Base-by-base conservation (phyloP, 2,797 vertebrate genomes). In the Sebastes hopkinsi region DNA sequence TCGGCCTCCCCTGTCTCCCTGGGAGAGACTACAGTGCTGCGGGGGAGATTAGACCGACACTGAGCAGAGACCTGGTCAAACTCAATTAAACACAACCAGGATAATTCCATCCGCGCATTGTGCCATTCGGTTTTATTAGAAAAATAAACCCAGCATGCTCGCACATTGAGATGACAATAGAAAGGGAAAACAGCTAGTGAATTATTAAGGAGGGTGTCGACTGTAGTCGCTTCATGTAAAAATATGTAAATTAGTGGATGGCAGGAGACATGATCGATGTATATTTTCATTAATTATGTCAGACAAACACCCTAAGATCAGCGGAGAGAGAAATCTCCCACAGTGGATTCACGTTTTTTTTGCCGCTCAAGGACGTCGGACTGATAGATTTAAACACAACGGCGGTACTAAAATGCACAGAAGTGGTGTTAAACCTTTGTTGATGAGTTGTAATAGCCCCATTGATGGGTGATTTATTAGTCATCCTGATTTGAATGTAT, bases 51-150 rank as follows among this genome's bases (percentile, higher is more conserved):
- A 92, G 89, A 86, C 52, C 72, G 79, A 92, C 92, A 91, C 85
- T 25, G 83, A 89, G 90, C 79, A 66, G 81, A 67, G 87, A 92
- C 86, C 91, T 87, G 92, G 91, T 95, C 94, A 94, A 91, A 94
- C 88, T 94, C 88, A 92, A 94, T 95, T 94, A 95, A 92, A 93
- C 87, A 83, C 84, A 80, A 88, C 85, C 88, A 73, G 88, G 87
- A 90, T 94, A 89, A 93, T 92, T 89, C 88, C 86, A 84, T 84
- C 91, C 79, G 77, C 87, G 92, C 85, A 87, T 89, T 85, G 90
- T 85, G 78, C 84, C 79, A 67, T 91, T 89, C 20, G 67, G 61
- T 90, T 91, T 92, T 86, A 87, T 91, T 86, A 78, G 86, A 64
- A 88, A 89, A 92, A 92, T 82, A 89, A 88, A 91, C 79, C 80